Evolutionary conservation across 2,113 vertebrate genomes (phyloP), one percentile per base, ranked within the genome.

Genomic region (Megaptera novaeangliae): DNA sequence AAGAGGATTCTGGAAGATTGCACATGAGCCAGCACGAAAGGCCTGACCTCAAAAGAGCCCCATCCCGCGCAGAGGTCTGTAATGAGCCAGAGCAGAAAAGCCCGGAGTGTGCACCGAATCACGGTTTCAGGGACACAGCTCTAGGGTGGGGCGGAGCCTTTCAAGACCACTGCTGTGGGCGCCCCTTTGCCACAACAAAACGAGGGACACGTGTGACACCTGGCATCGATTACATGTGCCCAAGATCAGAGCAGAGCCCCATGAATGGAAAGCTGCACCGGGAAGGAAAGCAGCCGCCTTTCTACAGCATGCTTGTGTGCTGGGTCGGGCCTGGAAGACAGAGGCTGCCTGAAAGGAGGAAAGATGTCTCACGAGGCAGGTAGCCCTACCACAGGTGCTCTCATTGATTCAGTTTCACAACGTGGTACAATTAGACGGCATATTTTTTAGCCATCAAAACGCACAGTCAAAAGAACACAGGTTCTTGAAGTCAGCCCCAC

Each of bases 321-420:
- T 64, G 10, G 34, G 2, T 2, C 64, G 57, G n/a, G 25, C 46
- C 74, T 66, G 41, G 36, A 29, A 80, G 55, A 69, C 27, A 52
- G 55, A 52, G 46, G 15, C 20, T 34, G 31, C 25, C 52, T 6
- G 10, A 36, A 81, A 21, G 55, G 23, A 96, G 25, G 25, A 68
- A 10, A 44, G 39, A 57, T 49, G 29, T 49, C 44, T 41, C 15
- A 1, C 13, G 15, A 18, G 39, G 39, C 71, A 91, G 55, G 57
- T 0, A 55, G 34, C 61, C 41, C 39, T 0, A 8, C 36, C 18
- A 23, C 3, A 12, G 20, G 13, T 9, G 21, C 10, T 44, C n/a
- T 94, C 36, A 8, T 29, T 52, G 66, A 36, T 20, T 92, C 49
- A 36, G 8, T n/a, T 93, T 93, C 39, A 57, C 27, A 34, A 2